These are phyloP conservation scores for Brenthis hecate DNA, from an alignment of 2,888 invertebrate genomes.

Conservation along the genomic window DNA sequence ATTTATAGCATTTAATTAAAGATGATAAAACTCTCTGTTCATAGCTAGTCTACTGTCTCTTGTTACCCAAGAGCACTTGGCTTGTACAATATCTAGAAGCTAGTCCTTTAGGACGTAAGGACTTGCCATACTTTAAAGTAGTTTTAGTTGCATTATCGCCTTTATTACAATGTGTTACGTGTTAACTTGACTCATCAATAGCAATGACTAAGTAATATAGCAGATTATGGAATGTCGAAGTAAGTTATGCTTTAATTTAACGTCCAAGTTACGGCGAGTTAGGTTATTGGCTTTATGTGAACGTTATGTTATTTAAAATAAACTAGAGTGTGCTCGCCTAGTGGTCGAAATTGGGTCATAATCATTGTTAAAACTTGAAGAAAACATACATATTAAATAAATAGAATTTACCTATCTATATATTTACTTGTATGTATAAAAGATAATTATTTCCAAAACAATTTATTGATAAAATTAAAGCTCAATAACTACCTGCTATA, in stretches of 20 bases:
- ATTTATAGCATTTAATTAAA: background rate
- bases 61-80: slow-evolving; percentile 36
- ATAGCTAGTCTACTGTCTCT: slow-evolving; percentile 27
- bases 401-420: too few relatives aligned
- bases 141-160: slow-evolving; percentile 16
- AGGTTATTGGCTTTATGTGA: slow-evolving; percentile 23
- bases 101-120: slow-evolving; percentile 35
- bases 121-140: slow-evolving; percentile 34
- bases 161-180: slow-evolving; percentile 24
- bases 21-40: slow-evolving; percentile 1
- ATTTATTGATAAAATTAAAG: too few relatives aligned
- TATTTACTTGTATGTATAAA: too few relatives aligned
- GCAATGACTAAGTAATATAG: slow-evolving; percentile 18
- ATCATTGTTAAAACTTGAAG: too few relatives aligned
- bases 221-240: slow-evolving; percentile 23
- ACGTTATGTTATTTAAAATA: background rate
- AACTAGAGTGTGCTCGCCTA: too few relatives aligned
- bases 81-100: slow-evolving; percentile 36
- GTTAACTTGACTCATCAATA: slow-evolving; percentile 7
- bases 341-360: too few relatives aligned
- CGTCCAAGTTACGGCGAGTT: slow-evolving; percentile 17
- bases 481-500: too few relatives aligned
- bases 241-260: slow-evolving; percentile 26
- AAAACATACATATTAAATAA: too few relatives aligned
- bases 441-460: too few relatives aligned